Percentiles rank a stretch among this genome's conserved stretches.
Conservation (phyloP, 1,140 invertebrate species). For the Phocides pigmalion region DNA sequence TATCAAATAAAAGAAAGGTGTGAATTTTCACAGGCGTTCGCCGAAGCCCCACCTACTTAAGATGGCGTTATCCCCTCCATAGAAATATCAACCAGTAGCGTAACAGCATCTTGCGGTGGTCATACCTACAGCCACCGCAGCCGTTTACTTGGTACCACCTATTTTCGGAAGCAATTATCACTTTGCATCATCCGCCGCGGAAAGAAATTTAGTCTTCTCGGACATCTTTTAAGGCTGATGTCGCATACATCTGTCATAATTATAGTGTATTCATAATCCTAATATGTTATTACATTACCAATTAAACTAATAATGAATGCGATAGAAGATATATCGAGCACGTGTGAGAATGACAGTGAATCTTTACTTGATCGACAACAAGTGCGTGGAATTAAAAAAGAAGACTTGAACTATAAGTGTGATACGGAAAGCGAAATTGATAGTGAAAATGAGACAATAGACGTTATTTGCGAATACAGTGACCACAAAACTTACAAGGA, state of each 20-base stretch:
- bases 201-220: conserved; percentile 46
- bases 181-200: conserved; percentile 43
- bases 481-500: conserved; percentile 38
- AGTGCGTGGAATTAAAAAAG: conserved; percentile 43
- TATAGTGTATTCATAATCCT: neutral
- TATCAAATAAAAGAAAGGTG: conserved; percentile 83
- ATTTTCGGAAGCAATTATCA: conserved; percentile 81
- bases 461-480: conserved; percentile 77
- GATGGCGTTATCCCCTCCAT: conserved; percentile 76
- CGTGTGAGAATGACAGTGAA: conserved; percentile 60
- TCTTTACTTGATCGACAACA: conserved; percentile 40
- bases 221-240: conserved; percentile 18
- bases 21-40: conserved; percentile 79
- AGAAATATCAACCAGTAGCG: conserved; percentile 67
- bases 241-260: neutral
- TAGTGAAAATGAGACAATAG: conserved; percentile 79
- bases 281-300: conserved; percentile 26
- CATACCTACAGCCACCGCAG: conserved; percentile 68
- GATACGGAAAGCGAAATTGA: conserved; percentile 66
- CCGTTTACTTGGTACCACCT: conserved; percentile 64
- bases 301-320: conserved; percentile 48
- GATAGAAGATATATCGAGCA: conserved; percentile 68
- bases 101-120: conserved; percentile 55
- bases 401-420: conserved; percentile 43
- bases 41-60: conserved; percentile 75